Conservation (phyloP, 2,888 invertebrate species). For the Mesoligia furuncula region DNA sequence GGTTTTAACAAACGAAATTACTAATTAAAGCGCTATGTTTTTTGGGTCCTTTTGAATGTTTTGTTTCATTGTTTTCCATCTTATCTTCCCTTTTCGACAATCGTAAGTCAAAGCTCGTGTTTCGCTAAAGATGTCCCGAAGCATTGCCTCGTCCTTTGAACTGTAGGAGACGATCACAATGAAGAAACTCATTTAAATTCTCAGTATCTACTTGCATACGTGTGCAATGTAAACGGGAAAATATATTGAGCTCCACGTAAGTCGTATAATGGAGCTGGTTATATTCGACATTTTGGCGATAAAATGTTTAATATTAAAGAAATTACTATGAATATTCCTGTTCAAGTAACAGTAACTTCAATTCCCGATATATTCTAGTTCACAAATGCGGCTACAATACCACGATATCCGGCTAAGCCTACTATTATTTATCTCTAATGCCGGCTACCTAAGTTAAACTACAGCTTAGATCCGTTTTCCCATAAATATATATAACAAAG, state of each 20-base stretch:
- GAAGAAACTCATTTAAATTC: constrained; percentile 53
- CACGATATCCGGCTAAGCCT: constrained; percentile 25
- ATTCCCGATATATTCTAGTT: constrained; percentile 30
- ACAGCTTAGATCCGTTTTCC: constrained; percentile 34
- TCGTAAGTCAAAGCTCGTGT: constrained; percentile 8
- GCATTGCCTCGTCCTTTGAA: constrained; percentile 41
- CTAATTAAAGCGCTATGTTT: constrained; percentile 17
- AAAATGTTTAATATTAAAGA: constrained; percentile 14
- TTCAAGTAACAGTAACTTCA: constrained; percentile 4
- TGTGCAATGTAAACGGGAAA: constrained; percentile 42
- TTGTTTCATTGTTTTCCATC: constrained; percentile 13
- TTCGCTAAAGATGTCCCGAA: constrained; percentile 19
- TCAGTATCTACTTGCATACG: constrained; percentile 39
- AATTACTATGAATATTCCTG: constrained; percentile 20
- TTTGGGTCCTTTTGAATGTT: constrained; percentile 2
- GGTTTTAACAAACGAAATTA: constrained; percentile 45
- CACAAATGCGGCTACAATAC: constrained; percentile 16
- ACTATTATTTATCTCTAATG: constrained; percentile 39
- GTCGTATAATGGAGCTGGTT: constrained; percentile 7
- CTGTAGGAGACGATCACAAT: constrained; percentile 19
- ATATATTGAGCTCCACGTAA: constrained; percentile 36
- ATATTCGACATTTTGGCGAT: constrained; percentile 5
- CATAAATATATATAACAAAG: constrained; percentile 52
- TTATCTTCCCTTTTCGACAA: constrained; percentile 14
- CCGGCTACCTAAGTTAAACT: constrained; percentile 13